phyloP scores from a whole-genome alignment of 2,797 vertebrate genomes.

The Decapterus maruadsi region DNA sequence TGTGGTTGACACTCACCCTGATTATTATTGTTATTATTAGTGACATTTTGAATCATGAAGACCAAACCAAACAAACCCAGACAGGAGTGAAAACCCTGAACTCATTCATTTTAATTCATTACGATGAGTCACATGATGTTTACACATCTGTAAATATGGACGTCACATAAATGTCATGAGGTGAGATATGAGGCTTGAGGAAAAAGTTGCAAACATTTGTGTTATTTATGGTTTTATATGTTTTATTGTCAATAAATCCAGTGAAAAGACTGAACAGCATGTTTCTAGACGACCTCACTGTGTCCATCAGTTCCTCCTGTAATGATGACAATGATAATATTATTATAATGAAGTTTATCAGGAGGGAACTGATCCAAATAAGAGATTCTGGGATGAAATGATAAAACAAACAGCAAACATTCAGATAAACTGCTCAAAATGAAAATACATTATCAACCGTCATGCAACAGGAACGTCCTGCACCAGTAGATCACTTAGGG shows the following conservation, averaged over 20 bases:
- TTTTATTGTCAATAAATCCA: background rate
- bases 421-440: too few species aligned
- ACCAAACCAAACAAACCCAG: background rate
- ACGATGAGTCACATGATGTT: background rate
- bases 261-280: background rate
- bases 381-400: too few species aligned
- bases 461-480: too few species aligned
- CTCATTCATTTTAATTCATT: background rate
- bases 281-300: background rate
- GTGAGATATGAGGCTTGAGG: background rate
- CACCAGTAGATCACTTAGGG: background rate
- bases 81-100: background rate
- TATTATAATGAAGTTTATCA: too few species aligned
- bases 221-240: too few species aligned
- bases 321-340: too few species aligned
- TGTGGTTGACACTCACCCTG: constrained; percentile 26
- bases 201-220: background rate
- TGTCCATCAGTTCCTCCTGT: background rate
- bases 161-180: background rate
- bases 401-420: too few species aligned
- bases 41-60: constrained; percentile 13
- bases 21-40: background rate
- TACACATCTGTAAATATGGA: background rate
- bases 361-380: too few species aligned
- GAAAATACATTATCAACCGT: background rate